Base-by-base conservation (phyloP, 2,113 vertebrate genomes). In the Toxotes jaculatrix region DNA sequence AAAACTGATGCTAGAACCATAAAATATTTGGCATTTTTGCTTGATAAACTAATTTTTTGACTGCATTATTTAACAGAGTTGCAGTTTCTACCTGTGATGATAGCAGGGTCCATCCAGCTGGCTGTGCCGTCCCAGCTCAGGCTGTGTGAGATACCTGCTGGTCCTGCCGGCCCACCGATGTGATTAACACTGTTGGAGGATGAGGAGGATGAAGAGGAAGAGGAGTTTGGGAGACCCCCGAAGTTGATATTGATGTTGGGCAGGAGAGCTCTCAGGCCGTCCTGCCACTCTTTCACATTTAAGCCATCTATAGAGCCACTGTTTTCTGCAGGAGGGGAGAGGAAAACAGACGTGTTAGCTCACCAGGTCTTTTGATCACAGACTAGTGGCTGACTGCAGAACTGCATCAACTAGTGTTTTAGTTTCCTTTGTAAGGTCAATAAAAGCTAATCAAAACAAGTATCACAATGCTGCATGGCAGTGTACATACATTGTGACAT, bases 171-270 rank as follows among this genome's bases (percentile, higher is more conserved):
- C 94, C 96, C 96, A 91, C 97, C 98, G 88, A 97, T 97, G 96
- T 99, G 98, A 94, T 97, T 98, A 95, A 98, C 97, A 95, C 97
- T 98, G 96, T 97, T 98, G 93, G 97, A 97, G 91, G 98, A 97
- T 86, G 97, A 98, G 64, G 95, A 95, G 71, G 95, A 96, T 63
- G 95, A 95, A 85, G 94, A 95, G 60, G 95, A 95, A 19, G 95
- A 95, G 69, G 97, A 97, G 96, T 97, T 99, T 92, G 97, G 97
- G 94, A 99, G 97, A 94, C 98, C 98, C 95, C 97, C 98, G 92
- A 99, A 99, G 96, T 97, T 99, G 96, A 99, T 99, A 96, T 99
- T 99, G 95, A 99, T 99, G 96, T 99, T 99, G 94, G 98, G 98
- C 94, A 99, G 95, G 93, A 99, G 98, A 92, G 98, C 98, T 96